Percentiles rank a stretch among this genome's conserved stretches.
Conservation (phyloP, 37 sponge, comb jelly and placozoan genomes). For the Ephydatia muelleri region DNA sequence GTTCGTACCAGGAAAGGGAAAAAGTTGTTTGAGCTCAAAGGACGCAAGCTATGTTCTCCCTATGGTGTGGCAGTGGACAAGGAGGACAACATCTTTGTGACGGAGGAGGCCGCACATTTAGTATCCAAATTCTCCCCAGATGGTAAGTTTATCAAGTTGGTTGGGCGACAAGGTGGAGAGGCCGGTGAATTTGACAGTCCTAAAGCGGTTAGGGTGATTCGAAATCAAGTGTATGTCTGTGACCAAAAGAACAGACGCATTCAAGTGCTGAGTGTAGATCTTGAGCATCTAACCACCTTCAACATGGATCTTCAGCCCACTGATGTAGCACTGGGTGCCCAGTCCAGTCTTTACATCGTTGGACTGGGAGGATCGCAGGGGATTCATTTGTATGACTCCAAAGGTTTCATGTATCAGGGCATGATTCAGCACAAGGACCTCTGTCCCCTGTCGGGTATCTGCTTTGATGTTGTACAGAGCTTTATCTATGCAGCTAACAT, state of each 20-base stretch:
- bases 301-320: not conserved
- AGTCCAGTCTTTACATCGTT: not conserved
- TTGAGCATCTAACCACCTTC: not conserved
- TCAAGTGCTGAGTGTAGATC: slow-evolving; percentile 11
- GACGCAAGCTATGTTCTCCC: slow-evolving; percentile 2
- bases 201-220: slow-evolving; percentile 24
- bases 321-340: not conserved
- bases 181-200: slow-evolving; percentile 42
- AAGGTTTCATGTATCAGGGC: not conserved
- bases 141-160: not conserved
- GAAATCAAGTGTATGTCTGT: slow-evolving; percentile 23
- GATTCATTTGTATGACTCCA: not conserved
- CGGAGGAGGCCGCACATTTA: slow-evolving; percentile 3
- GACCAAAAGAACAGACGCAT: slow-evolving; percentile 40
- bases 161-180: slow-evolving; percentile 19
- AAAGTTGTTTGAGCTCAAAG: not conserved
- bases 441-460: not conserved
- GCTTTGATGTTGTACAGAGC: not conserved
- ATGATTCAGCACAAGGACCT: not conserved
- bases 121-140: not conserved
- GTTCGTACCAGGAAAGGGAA: not conserved
- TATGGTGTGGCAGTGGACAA: slow-evolving; percentile 44
- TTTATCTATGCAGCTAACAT: not conserved
- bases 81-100: slow-evolving; percentile 34
- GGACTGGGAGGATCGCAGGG: not conserved